Evolutionary conservation across 64 coral and sea anemone genomes (phyloP), one percentile per base, ranked within the genome.

Genomic region (Orbicella faveolata): DNA sequence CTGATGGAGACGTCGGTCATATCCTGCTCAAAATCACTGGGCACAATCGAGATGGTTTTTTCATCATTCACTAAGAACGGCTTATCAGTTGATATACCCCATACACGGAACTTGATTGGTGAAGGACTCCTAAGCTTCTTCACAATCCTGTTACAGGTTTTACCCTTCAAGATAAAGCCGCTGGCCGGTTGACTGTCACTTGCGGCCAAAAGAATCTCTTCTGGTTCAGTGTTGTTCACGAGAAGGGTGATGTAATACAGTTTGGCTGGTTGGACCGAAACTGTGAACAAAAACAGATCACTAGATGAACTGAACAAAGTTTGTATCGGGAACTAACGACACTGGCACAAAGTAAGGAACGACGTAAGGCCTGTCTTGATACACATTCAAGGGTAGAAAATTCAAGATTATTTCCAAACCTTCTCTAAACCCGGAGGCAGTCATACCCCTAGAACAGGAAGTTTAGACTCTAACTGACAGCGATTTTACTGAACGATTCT

Each of bases 181-280:
- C 44, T 74, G 0, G 95, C 69, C 19, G 95, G 95, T 77, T 88
- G 92, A 34, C 83, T 92, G 67, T 97, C 95, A 52, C 85, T 94
- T 59, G 95, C 68, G 30, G 86, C 65, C 6, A 97, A 37, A 15
- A 72, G 80, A 52, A 97, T 41, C 0, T 91, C 78, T 20, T 87
- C 74, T 52, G 69, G 73, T 14, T 90, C 62, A 26, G 89, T 90
- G 74, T 97, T 97, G 78, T 75, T 94, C 26, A 97, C 88, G 62
- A 91, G 36, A 65, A 97, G 68, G 39, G 62, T 88, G 51, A 87
- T 88, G 73, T 90, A 91, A 65, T 88, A 97, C 84, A 88, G 80
- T 52, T 97, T 97, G 34, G 95, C 87, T 33, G 95, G 95, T 41
- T 97, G 95, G 14, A 97, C 75, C 26, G 90, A 57, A 15, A 89